Base-by-base conservation (phyloP, 2,113 vertebrate genomes). In the Fregata magnificens region DNA sequence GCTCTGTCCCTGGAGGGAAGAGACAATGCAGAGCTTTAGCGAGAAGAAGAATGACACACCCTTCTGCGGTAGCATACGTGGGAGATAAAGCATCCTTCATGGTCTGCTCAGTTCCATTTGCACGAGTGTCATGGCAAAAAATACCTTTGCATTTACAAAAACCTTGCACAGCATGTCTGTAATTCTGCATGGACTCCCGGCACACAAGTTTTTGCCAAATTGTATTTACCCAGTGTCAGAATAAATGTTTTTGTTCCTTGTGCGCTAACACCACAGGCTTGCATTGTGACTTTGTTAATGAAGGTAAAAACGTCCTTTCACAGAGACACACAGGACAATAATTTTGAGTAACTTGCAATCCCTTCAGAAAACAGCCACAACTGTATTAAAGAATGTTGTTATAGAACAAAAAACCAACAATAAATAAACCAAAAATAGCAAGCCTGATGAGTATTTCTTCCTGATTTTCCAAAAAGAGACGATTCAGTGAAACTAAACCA, bases 1-100 rank as follows among this genome's bases (percentile, higher is more conserved):
- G 76, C 36, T 90, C 49, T 73, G 65, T 97, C 96, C 76, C 80
- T 95, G 61, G 71, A 69, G 93, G 70, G 88, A 91, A 79, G 2
- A 96, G 73, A 97, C 89, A 94, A 97, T 94, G 88, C 58, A 92
- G 86, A 83, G 26, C 76, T 92, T 24, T 55, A 92, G 73, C 1
- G 8, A 88, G 83, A 74, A 59, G 56, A 83, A 55, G 61, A 86
- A 21, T 21, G 69, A 59, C 88, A 91, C 56, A 56, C 71, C 86
- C 88, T 62, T 86, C 79, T 67, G 26, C 2, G 5, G 74, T 10
- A 89, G 66, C 1, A 22, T 92, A 93, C 13, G 20, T 78, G 72
- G 55, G 85, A 73, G 59, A 79, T 42, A 63, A 81, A 88, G 44
- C 3, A 0, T 95, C 62, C 59, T 36, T 76, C 82, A 36, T 56